Conservation (phyloP, 2,888 invertebrate species). For the Argynnis bischoffii region DNA sequence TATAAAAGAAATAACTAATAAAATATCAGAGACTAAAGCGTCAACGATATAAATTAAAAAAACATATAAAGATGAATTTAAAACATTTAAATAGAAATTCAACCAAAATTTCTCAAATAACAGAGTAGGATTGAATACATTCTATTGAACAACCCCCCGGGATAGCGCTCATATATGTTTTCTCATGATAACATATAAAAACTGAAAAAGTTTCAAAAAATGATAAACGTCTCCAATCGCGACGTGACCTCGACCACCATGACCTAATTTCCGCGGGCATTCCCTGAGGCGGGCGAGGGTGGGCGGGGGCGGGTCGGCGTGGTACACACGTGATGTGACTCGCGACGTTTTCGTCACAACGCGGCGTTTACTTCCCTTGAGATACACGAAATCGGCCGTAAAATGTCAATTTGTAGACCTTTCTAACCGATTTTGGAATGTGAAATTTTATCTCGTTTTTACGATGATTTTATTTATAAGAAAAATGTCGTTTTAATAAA, state of each 20-base stretch:
- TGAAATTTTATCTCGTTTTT: not conserved
- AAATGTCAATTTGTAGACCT: slow-evolving; percentile 1
- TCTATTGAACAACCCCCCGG: too few relatives aligned
- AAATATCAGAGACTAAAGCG: too few relatives aligned
- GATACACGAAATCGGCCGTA: slow-evolving; percentile 7
- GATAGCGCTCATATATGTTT: not conserved
- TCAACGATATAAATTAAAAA: too few relatives aligned
- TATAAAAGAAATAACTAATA: too few relatives aligned
- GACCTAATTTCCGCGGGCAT: slow-evolving; percentile 33
- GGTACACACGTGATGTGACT: slow-evolving; percentile 16
- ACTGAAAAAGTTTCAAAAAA: not conserved
- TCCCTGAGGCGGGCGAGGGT: slow-evolving; percentile 10
- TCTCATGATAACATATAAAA: not conserved
- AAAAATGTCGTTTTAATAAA: too few relatives aligned
- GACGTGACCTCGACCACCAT: slow-evolving; percentile 34
- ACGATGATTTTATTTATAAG: too few relatives aligned
- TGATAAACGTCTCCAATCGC: slow-evolving; percentile 27
- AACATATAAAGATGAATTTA: too few relatives aligned
- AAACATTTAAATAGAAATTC: too few relatives aligned
- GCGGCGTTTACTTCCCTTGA: slow-evolving; percentile 1
- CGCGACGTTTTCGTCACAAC: slow-evolving; percentile 1
- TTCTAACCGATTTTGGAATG: not conserved
- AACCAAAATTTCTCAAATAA: too few relatives aligned
- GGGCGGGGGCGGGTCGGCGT: slow-evolving; percentile 1
- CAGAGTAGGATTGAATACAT: too few relatives aligned